Base-by-base conservation (phyloP, 2,888 invertebrate genomes). In the Pycnomerus fuliginosus region DNA sequence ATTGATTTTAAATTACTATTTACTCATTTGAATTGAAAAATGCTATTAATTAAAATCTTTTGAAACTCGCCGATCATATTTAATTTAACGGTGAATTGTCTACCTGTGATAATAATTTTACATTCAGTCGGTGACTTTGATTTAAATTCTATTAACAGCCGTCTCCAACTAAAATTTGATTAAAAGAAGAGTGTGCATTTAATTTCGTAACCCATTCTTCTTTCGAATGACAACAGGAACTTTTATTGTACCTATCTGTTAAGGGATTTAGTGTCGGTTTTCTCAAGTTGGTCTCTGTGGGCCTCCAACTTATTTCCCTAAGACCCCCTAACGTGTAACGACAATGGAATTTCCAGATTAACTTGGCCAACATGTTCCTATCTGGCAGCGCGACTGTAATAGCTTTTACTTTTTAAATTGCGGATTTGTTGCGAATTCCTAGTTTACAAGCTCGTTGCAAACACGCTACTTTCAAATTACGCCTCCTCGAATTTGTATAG, bases 331-430 rank as follows among this genome's bases (percentile, higher is more conserved):
- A 25, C 38, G 29, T 43, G 39, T 25, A 38, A 48, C 38, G 35
- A 44, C 48, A 40, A 44, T 44, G 17, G 35, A 27, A 44, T 43
- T 48, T 32, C 14, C 42, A 37, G 38, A 47, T 47, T 38, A 47
- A 47, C 38, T 47, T 24, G 13, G 16, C 30, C 27, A 35, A 24
- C 33, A 30, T 23, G 35, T 24, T 33, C 28, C 24, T 17, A 28
- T 32, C 15, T 3, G 15, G 13, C 17, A 30, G 14, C 22, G 7
- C 33, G 5, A 39, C 32, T 23, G 22, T 24, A 32, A 28, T 17
- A 11, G 16, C 14, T 37, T 30, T 16, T 31, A 36, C 36, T 29
- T 37, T 29, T 29, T 29, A 37, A 37, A 28, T 37, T 24, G 13
- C 2, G 3, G 12, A 24, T 34, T 34, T 41, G 20, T 28, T 28